These are phyloP conservation scores for Salvelinus alpinus DNA, from an alignment of 2,113 vertebrate genomes.

Conservation along the genomic window DNA sequence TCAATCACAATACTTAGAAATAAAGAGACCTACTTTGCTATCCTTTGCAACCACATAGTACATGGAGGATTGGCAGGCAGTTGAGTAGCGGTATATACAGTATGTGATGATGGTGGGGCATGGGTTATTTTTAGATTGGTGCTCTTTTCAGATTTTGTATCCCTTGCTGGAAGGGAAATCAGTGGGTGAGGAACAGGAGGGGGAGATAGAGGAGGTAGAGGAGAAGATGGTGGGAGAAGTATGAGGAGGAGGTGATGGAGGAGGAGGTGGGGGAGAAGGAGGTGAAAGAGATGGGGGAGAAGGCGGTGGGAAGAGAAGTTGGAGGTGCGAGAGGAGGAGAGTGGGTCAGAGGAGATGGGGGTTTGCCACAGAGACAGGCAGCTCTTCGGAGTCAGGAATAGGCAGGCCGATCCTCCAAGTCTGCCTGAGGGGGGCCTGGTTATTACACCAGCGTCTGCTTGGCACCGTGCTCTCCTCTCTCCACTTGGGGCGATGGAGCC, in stretches of 20 bases:
- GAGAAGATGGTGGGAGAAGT: too few relatives aligned
- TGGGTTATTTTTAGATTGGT: not conserved
- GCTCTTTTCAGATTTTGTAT: not conserved
- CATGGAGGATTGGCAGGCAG: too few relatives aligned
- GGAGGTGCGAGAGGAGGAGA: not conserved
- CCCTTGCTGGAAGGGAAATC: not conserved
- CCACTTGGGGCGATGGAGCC: not conserved
- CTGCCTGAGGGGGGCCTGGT: conserved; percentile 25
- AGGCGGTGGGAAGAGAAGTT: too few relatives aligned
- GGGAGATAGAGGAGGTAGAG: not conserved
- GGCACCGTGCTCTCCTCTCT: not conserved
- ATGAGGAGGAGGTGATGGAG: too few relatives aligned
- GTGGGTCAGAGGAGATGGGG: not conserved
- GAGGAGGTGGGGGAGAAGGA: too few relatives aligned
- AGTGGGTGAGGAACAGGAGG: not conserved
- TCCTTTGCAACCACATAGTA: too few relatives aligned
- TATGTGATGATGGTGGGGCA: not conserved
- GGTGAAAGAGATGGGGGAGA: too few relatives aligned
- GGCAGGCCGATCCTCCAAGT: conserved; percentile 26
- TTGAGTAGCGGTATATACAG: not conserved
- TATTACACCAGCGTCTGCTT: conserved; percentile 42
- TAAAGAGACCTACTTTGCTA: too few relatives aligned
- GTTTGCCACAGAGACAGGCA: not conserved
- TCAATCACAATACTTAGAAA: too few relatives aligned
- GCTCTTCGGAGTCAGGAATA: not conserved